Evolutionary conservation across 2,888 invertebrate species (phyloP), one percentile per base, ranked within the genome.

Genomic region (Tetropium fuscum): DNA sequence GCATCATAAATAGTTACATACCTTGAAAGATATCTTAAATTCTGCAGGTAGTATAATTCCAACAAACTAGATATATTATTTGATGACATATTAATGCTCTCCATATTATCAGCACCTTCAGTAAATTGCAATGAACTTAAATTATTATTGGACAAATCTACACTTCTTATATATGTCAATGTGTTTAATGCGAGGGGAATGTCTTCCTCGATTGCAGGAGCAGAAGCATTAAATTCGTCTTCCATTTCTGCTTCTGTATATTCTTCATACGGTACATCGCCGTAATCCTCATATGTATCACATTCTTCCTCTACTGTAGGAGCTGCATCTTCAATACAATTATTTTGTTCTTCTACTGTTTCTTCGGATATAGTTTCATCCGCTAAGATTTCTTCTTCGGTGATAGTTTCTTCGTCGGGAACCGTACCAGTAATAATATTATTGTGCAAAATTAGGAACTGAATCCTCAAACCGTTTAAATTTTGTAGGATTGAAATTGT

Each of bases 401-500:
- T n/a, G n/a, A n/a, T n/a, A n/a, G n/a, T n/a, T n/a, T n/a, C n/a
- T n/a, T n/a, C n/a, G n/a, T n/a, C n/a, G n/a, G n/a, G n/a, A n/a
- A n/a, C n/a, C 56, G 57, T 66, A 18, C 10, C 41, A n/a, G 51
- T 34, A 48, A 78, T 75, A 7, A 60, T 22, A 49, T 79, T 77
- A 53, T 70, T 44, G 38, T 72, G 64, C 4, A 78, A 43, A 60
- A 71, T 60, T 13, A 80, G 40, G 63, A 76, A 71, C 58, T 77
- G 64, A 0, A 89, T 77, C 11, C 70, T 43, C 40, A 87, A 75
- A 63, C 86, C 70, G 66, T 84, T 85, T 57, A 89, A 77, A 73
- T 87, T 87, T 74, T 87, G 85, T 1, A 88, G 74, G 8, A 79
- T 78, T 66, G 83, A 81, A 49, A 89, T 87, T 58, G 84, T 80